These are phyloP conservation scores for Gallirallus australis DNA, from an alignment of 2,797 vertebrate genomes.

Conservation along the genomic window DNA sequence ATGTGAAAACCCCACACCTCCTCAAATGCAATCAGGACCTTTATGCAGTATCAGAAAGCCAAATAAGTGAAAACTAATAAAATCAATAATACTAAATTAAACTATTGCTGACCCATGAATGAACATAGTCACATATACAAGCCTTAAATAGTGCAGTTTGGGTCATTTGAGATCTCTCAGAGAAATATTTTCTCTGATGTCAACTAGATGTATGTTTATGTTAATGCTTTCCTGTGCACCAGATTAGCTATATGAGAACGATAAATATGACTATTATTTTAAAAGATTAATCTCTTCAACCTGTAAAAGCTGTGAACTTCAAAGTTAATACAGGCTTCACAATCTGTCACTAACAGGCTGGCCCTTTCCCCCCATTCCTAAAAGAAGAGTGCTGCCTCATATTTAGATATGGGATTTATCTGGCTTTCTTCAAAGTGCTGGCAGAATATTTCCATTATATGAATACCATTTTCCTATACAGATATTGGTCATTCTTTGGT, in stretches of 20 bases:
- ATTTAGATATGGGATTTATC: not conserved
- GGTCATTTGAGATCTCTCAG: not conserved
- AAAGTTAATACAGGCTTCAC: not conserved
- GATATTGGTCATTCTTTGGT: not conserved
- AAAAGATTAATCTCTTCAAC: constrained; percentile 18
- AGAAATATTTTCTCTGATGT: not conserved
- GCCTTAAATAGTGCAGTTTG: not conserved
- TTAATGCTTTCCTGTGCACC: not conserved
- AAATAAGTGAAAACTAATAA: not conserved
- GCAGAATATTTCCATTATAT: not conserved
- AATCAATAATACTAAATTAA: not conserved
- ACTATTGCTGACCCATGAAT: not conserved
- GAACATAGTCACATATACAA: not conserved
- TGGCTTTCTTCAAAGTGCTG: not conserved
- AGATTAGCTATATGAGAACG: not conserved
- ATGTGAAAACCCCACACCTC: not conserved
- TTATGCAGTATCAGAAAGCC: not conserved
- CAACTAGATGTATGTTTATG: not conserved
- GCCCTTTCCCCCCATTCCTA: not conserved
- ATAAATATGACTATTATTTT: constrained; percentile 14
- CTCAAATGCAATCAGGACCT: not conserved
- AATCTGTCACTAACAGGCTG: not conserved
- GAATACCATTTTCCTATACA: not conserved
- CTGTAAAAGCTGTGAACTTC: not conserved
- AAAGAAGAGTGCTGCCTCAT: not conserved